Percentiles rank a stretch among this genome's conserved stretches.
phyloP scores from a whole-genome alignment of 2,113 vertebrate species.

The Bujurquina vittata region DNA sequence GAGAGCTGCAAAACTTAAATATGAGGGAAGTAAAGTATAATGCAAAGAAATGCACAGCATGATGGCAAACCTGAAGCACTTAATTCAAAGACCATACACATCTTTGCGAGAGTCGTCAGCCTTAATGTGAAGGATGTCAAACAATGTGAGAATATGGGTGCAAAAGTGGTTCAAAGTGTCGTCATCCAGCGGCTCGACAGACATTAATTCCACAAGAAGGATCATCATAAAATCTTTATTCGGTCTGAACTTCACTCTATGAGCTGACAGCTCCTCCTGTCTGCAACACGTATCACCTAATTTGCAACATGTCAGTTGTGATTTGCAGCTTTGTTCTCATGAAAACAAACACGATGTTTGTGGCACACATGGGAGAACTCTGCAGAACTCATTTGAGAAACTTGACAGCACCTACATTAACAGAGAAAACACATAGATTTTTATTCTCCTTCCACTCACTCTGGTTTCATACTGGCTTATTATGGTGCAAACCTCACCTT shows the following conservation, averaged over 20 bases:
- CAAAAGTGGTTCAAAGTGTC: neutral
- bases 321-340: neutral
- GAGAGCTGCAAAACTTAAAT: neutral
- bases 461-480: neutral
- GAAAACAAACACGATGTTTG: neutral
- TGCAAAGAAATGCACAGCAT: neutral
- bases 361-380: neutral
- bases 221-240: slow-evolving; percentile 1
- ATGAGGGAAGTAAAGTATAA: neutral
- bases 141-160: neutral
- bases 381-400: neutral
- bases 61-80: neutral
- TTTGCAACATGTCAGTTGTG: neutral
- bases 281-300: neutral
- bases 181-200: neutral
- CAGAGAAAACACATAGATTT: neutral
- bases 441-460: neutral
- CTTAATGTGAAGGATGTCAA: neutral
- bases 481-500: slow-evolving; percentile 82
- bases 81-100: neutral
- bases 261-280: neutral
- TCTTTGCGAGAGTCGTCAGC: neutral
- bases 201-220: neutral
- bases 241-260: neutral
- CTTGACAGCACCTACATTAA: neutral